phyloP scores from a whole-genome alignment of 2,797 vertebrate species.

The Hydrophis major region DNA sequence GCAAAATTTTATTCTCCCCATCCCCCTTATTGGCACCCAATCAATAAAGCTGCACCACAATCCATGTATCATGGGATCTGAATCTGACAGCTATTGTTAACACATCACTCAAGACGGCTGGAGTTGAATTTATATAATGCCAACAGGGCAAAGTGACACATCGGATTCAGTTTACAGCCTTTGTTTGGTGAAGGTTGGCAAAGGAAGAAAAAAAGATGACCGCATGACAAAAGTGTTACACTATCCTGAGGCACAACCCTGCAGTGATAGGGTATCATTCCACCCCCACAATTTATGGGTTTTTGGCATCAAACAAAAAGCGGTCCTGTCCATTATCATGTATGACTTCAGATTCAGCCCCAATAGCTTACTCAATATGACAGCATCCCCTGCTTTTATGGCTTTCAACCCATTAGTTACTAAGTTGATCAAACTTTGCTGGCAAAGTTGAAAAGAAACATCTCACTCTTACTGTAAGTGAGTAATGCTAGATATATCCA shows the following conservation, averaged over 20 bases:
- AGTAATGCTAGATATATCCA: background rate
- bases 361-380: background rate
- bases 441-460: background rate
- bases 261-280: background rate
- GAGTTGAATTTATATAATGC: constrained; percentile 1
- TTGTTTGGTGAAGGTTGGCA: constrained; percentile 17
- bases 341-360: background rate
- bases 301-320: background rate
- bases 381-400: background rate
- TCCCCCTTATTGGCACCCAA: background rate
- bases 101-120: constrained; percentile 3
- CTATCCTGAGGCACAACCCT: background rate
- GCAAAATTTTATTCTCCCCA: background rate
- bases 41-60: background rate
- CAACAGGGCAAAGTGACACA: constrained; percentile 12
- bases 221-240: background rate
- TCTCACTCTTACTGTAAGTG: background rate
- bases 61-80: constrained; percentile 2
- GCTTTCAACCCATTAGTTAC: background rate
- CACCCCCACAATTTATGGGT: background rate
- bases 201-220: background rate
- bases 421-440: background rate
- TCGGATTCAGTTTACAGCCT: background rate
- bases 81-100: constrained; percentile 20
- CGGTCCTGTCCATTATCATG: background rate